phyloP scores from a whole-genome alignment of 1,140 invertebrate species.

The Hypothenemus hampei region DNA sequence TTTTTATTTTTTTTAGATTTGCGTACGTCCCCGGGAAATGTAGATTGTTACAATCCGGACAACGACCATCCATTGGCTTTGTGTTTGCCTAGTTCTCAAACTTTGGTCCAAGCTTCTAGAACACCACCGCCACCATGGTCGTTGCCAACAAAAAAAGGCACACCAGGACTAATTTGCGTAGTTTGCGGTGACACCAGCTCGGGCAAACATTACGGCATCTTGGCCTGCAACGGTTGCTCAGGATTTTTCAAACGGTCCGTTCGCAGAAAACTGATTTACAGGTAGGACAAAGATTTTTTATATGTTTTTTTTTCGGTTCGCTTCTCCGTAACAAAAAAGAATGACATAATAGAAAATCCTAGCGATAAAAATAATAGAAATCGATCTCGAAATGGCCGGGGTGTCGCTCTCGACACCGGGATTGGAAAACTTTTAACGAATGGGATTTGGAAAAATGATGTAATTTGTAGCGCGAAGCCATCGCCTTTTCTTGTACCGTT shows the following conservation, averaged over 20 bases:
- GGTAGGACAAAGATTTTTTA: conserved; percentile 56
- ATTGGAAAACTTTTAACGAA: conserved; percentile 32
- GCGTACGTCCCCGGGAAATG: conserved; percentile 40
- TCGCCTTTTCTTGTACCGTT: conserved; percentile 4
- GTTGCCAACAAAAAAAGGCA: conserved; percentile 41
- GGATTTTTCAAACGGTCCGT: conserved; percentile 99
- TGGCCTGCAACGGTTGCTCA: conserved; percentile 98
- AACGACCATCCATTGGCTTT: conserved; percentile 41
- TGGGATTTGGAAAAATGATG: conserved; percentile 30
- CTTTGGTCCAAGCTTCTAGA: conserved; percentile 43
- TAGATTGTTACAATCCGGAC: conserved; percentile 42
- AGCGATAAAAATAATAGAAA: conserved; percentile 30
- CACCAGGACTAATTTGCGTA: conserved; percentile 75
- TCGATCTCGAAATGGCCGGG: conserved; percentile 27
- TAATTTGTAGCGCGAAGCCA: conserved; percentile 25
- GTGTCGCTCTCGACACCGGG: conserved; percentile 23
- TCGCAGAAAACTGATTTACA: conserved; percentile 93
- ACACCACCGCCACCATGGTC: conserved; percentile 44
- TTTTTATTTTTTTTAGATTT: conserved; percentile 40
- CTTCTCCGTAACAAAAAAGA: conserved; percentile 1
- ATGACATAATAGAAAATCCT: conserved; percentile 25
- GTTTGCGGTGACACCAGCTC: conserved; percentile 96
- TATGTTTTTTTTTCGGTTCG: neutral
- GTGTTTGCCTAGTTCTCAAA: conserved; percentile 41
- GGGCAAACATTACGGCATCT: conserved; percentile 96